Conservation (phyloP, 2,888 invertebrate genomes). For the Nemotelus pantherinus region DNA sequence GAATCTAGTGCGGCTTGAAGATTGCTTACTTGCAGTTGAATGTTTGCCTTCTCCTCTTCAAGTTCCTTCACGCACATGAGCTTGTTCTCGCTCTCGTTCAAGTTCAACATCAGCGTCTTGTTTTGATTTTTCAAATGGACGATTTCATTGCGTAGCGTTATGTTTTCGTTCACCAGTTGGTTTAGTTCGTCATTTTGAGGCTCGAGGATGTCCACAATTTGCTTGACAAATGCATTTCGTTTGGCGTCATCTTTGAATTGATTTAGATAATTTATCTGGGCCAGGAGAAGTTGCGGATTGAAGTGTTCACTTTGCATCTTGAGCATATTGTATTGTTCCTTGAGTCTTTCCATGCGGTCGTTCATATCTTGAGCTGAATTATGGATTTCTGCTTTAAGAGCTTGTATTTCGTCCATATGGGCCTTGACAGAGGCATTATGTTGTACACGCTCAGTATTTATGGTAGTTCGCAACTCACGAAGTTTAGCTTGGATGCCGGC, state of each 20-base stretch:
- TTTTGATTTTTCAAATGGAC: constrained; percentile 59
- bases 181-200: constrained; percentile 29
- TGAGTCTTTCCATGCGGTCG: constrained; percentile 45
- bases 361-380: constrained; percentile 60
- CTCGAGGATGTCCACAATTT: constrained; percentile 30
- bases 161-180: constrained; percentile 34
- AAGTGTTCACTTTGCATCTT: constrained; percentile 59
- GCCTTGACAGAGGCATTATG: constrained; percentile 59
- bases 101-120: constrained; percentile 59
- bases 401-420: constrained; percentile 59
- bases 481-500: constrained; percentile 80
- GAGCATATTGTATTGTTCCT: constrained; percentile 34
- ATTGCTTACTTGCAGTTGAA: constrained; percentile 61
- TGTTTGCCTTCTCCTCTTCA: constrained; percentile 60
- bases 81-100: constrained; percentile 61
- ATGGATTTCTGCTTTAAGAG: constrained; percentile 59
- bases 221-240: constrained; percentile 24
- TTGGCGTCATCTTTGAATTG: constrained; percentile 46
- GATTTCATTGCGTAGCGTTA: constrained; percentile 55
- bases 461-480: constrained; percentile 75
- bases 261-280: constrained; percentile 58
- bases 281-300: constrained; percentile 60
- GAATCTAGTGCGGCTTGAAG: constrained; percentile 63
- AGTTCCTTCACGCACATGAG: constrained; percentile 60
- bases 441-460: constrained; percentile 62